Evolutionary conservation across 2,888 invertebrate genomes (phyloP).

Genomic region (Tenthredo amoena): DNA sequence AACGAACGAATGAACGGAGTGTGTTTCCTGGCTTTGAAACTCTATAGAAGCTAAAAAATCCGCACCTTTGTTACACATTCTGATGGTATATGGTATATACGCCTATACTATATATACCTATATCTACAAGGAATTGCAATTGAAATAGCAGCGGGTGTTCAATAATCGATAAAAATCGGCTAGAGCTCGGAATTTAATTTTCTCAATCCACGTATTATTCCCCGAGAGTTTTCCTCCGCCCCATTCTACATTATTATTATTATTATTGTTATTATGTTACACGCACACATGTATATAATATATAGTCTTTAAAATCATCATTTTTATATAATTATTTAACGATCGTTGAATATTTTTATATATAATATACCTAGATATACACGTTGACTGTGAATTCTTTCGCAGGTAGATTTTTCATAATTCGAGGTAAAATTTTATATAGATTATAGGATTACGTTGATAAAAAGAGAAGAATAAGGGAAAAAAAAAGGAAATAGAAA

Average conservation of each 20-base stretch:
- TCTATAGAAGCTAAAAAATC: background rate
- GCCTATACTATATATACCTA: background rate
- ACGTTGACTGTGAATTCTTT: no score
- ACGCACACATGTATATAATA: no score
- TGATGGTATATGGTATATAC: background rate
- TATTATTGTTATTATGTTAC: no score
- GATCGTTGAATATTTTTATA: no score
- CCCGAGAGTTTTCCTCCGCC: background rate
- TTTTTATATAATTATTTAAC: no score
- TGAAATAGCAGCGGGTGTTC: conserved; percentile 1
- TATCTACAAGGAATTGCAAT: background rate
- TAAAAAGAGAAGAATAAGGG: no score
- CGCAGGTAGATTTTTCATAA: no score
- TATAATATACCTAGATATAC: no score
- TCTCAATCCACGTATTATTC: background rate
- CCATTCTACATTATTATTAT: background rate
- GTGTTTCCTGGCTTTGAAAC: conserved; percentile 13
- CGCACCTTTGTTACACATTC: conserved; percentile 12
- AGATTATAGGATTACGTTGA: no score
- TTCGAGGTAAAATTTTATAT: no score
- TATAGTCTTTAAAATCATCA: no score
- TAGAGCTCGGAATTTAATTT: background rate
- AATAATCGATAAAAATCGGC: conserved; percentile 10
- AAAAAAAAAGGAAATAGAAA: background rate
- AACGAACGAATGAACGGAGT: background rate